Base-by-base conservation (phyloP, 2,888 invertebrate genomes). In the Andricus quercusramuli region DNA sequence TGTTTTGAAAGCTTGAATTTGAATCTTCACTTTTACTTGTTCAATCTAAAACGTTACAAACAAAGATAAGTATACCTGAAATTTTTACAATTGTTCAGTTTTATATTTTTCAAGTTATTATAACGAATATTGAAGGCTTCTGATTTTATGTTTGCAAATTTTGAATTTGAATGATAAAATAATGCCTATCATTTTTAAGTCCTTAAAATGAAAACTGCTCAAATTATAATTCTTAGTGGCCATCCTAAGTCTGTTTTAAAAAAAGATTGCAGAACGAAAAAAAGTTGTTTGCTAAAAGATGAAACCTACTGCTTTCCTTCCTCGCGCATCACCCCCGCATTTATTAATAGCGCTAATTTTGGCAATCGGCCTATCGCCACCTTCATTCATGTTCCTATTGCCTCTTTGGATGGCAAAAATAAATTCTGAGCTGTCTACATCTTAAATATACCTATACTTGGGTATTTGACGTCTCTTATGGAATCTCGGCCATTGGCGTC, bases 261-360 rank as follows among this genome's bases (percentile, higher is more conserved):
- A 11, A 62, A 13, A 25, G 22, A 25, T 3, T 13, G 3, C 17
- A 0, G 3, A 11, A 22, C n/a, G 4, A 62, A 62, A 59, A 62
- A 62, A 62, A 25, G 13, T 22, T 62, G 22, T 62, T 62, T 62
- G 8, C 13, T 25, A 22, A 62, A 62, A 22, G 22, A 62, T 22
- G 25, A 62, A 62, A 62, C 59, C 11, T 59, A 22, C 20, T 22
- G 59, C 3, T n/a, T 62, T 22, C 22, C 56, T 41, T 47, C 64
- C 79, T 70, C 82, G 81, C 80, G 66, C 82, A 74, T 78, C 20
- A 62, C 51, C n/a, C 37, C 37, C 56, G 29, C 56, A 29, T 56
- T 37, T 86, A 88, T 88, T 85, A 86, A 84, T 29, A 76, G n/a
- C 51, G 5, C 76, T 20, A n/a, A 47, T 59, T 74, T 62, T 77